Evolutionary conservation across 2,113 vertebrate species (phyloP), one percentile per base, ranked within the genome.

Genomic region (Mastomys natalensis): DNA sequence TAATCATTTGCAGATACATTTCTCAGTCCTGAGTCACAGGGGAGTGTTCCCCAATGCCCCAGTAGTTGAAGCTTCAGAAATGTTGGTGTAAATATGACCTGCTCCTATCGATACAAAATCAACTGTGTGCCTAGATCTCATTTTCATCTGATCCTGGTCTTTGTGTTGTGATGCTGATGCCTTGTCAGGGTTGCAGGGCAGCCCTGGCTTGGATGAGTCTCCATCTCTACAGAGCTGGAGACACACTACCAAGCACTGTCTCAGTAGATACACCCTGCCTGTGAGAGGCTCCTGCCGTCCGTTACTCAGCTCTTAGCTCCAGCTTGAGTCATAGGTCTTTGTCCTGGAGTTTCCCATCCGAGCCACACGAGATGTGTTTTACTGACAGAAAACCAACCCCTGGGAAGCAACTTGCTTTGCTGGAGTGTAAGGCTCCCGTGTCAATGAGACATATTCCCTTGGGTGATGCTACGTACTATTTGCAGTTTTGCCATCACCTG

Each of bases 1-100:
- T 97, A 96, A 96, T 94, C 94, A 93, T 93, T 95, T 96, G 89
- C 89, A 97, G 91, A 95, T 89, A 93, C 53, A 97, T 97, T 97
- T 97, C 93, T 96, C 89, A 97, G 88, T 87, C 37, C 82, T 97
- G 84, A 97, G 92, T 98, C 97, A 97, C 74, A 90, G 58, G 78
- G 92, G 94, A 95, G 68, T 92, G 68, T 97, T 96, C 51, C 89
- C 97, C 93, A 89, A 85, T 87, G 90, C 43, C 91, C 84, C 73
- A 88, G 86, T 95, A 94, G 77, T 95, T 96, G 92, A 94, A 45
- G 74, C n/a, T 97, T 96, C 89, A 93, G 88, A 93, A 93, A 82
- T 95, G 85, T 88, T 89, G 58, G 89, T 97, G 48, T 31, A 90
- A 91, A 73, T 96, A 85, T 92, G 76, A 87, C 82, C 24, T 92